These are phyloP conservation scores for Saturnia japonica DNA, from an alignment of 2,888 invertebrate genomes.

Conservation along the genomic window DNA sequence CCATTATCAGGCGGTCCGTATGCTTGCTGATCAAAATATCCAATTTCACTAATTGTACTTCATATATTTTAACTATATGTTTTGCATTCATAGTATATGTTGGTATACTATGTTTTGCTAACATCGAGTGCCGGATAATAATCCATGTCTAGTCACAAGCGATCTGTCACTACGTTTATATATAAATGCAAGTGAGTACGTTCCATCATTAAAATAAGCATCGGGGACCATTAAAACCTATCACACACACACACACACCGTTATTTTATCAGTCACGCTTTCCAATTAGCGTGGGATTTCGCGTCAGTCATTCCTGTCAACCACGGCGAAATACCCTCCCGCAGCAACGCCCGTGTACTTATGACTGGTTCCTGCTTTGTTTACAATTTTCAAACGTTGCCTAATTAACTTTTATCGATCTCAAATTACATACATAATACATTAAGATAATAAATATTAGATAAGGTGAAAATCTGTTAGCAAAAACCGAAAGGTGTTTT, in stretches of 20 bases:
- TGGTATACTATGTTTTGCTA: no score
- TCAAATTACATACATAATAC: no score
- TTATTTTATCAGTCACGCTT: slow-evolving; percentile 41
- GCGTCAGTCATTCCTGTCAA: not conserved
- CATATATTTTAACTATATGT: no score
- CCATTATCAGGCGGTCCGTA: no score
- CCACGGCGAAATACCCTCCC: not conserved
- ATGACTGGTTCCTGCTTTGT: not conserved
- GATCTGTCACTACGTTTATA: slow-evolving; percentile 23
- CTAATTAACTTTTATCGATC: not conserved
- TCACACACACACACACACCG: slow-evolving; percentile 40
- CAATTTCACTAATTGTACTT: no score
- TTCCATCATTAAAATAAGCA: slow-evolving; percentile 35
- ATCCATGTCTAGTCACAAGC: not conserved
- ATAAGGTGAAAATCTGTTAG: no score
- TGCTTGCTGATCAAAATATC: no score
- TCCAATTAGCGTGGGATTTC: slow-evolving; percentile 36
- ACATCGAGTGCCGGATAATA: no score
- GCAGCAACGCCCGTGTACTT: not conserved
- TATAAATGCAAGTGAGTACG: slow-evolving; percentile 21
- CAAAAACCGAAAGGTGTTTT: no score
- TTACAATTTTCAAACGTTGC: not conserved
- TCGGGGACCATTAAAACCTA: slow-evolving; percentile 31
- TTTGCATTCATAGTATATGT: no score
- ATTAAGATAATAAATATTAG: no score